phyloP scores from a whole-genome alignment of 2,113 vertebrate species.

The Onychostoma macrolepis region DNA sequence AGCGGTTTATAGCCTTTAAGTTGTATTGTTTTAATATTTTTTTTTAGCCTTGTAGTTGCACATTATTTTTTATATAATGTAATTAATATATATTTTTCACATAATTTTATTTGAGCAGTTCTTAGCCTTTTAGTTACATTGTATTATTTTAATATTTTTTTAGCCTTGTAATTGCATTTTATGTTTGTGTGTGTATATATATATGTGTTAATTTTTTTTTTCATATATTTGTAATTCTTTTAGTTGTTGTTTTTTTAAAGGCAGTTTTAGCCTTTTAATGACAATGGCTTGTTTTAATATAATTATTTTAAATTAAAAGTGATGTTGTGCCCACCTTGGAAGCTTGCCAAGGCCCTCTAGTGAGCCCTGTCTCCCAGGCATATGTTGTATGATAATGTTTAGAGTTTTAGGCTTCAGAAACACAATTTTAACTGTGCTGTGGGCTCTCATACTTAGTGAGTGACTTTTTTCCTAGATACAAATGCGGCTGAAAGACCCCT shows the following conservation, averaged over 20 bases:
- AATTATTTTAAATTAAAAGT: background rate
- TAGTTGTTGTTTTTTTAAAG: background rate
- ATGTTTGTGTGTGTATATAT: too few species aligned
- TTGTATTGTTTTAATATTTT: background rate
- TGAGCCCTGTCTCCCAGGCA: background rate
- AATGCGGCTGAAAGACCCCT: slow-evolving; percentile 97
- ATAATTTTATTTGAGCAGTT: too few species aligned
- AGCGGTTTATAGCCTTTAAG: background rate
- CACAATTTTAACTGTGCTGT: background rate
- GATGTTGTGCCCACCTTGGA: background rate
- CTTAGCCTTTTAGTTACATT: background rate
- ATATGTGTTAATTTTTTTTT: background rate
- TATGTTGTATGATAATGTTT: background rate
- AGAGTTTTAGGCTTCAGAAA: background rate
- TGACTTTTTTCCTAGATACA: slow-evolving; percentile 76
- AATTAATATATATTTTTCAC: background rate
- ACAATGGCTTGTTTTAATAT: background rate
- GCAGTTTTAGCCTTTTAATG: background rate
- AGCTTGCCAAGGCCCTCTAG: background rate
- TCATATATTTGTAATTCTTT: background rate
- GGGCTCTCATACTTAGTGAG: background rate
- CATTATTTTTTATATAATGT: background rate
- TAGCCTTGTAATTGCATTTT: background rate
- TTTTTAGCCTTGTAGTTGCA: background rate
- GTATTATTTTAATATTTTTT: background rate